Percentiles rank a stretch among this genome's conserved stretches.
Evolutionary conservation across 2,888 invertebrate genomes (phyloP).

Genomic region (Himalopsyche kuldschensis): DNA sequence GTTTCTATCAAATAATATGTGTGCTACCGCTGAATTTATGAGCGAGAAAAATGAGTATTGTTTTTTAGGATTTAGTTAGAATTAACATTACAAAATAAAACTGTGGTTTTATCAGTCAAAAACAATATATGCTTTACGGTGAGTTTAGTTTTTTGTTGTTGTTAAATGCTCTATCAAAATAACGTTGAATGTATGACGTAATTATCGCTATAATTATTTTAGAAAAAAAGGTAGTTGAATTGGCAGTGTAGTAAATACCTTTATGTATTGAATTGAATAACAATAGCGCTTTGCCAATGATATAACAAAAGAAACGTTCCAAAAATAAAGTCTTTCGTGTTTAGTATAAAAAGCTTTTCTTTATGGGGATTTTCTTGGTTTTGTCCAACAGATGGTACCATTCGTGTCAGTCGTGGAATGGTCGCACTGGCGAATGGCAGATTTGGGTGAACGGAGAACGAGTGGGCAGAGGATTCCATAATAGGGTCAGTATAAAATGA

Average conservation of each 20-base stretch:
- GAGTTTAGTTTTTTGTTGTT: no score
- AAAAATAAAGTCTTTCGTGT: background rate
- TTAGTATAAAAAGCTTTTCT: background rate
- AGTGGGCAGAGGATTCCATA: slow-evolving; percentile 84
- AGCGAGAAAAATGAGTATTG: no score
- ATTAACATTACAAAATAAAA: no score
- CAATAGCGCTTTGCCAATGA: background rate
- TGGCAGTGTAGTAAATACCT: background rate
- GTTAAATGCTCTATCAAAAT: no score
- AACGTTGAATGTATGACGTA: no score
- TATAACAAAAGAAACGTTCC: background rate
- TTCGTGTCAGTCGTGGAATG: slow-evolving; percentile 86
- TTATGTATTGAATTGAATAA: background rate
- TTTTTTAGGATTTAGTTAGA: no score
- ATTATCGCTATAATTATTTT: no score
- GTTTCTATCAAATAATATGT: no score
- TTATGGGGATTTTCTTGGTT: background rate
- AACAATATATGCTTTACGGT: no score
- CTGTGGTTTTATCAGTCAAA: no score
- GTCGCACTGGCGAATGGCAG: slow-evolving; percentile 88
- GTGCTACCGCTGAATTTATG: no score
- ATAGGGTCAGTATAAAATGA: slow-evolving; percentile 65
- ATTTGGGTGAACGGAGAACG: slow-evolving; percentile 85
- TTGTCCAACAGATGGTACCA: slow-evolving; percentile 72
- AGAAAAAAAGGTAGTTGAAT: background rate